Evolutionary conservation across 2,888 invertebrate species (phyloP).

Genomic region (Philonicus albiceps): DNA sequence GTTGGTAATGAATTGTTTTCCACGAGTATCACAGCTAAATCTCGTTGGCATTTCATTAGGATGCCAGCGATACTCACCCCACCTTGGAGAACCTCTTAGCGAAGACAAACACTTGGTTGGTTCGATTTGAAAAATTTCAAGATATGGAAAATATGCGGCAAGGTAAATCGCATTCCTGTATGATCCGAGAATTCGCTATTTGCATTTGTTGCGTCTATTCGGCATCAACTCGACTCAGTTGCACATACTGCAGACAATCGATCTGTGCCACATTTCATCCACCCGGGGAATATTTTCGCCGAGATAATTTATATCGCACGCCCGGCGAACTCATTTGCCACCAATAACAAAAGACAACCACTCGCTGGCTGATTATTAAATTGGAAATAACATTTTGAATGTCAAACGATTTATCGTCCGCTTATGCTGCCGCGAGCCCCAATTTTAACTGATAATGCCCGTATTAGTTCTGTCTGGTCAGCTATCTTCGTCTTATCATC

Average conservation of each 20-base stretch:
- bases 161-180: background rate
- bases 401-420: background rate
- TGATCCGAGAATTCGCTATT: background rate
- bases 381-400: background rate
- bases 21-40: background rate
- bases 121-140: background rate
- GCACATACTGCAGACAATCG: background rate
- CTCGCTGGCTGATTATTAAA: background rate
- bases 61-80: background rate
- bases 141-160: background rate
- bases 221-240: background rate
- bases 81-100: background rate
- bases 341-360: slow-evolving; percentile 16
- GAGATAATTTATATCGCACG: background rate
- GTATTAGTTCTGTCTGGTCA: background rate
- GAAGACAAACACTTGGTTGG: background rate
- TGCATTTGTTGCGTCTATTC: background rate
- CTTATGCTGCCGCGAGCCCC: background rate
- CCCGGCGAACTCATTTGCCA: slow-evolving; percentile 8
- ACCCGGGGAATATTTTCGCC: background rate
- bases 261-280: background rate
- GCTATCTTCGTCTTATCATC: background rate
- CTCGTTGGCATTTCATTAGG: slow-evolving; percentile 36
- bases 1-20: slow-evolving; percentile 13
- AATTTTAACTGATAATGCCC: background rate